Evolutionary conservation across 2,888 invertebrate species (phyloP).

Genomic region (Zelleria hepariella): DNA sequence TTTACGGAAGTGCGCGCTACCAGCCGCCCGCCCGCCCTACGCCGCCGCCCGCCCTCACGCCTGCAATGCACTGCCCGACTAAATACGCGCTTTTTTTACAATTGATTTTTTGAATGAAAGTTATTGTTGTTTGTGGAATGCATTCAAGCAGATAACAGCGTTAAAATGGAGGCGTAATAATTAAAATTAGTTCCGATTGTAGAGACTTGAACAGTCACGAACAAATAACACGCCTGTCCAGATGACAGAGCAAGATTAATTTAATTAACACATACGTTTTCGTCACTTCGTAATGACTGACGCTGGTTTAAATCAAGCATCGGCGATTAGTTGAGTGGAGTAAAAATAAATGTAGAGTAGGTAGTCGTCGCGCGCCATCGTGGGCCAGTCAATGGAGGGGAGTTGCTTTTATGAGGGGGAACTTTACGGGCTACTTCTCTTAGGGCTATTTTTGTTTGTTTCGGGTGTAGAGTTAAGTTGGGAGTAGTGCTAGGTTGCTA

Average conservation of each 20-base stretch:
- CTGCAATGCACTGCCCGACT: slow-evolving; percentile 7
- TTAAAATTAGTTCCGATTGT: not conserved
- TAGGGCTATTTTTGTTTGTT: not conserved
- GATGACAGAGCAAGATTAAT: not conserved
- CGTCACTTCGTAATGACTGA: not conserved
- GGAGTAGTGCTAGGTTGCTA: slow-evolving; percentile 34
- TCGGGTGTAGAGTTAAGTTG: not conserved
- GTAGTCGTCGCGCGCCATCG: not conserved
- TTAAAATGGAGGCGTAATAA: not conserved
- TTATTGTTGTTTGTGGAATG: not conserved
- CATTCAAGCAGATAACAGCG: not conserved
- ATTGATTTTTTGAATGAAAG: not conserved
- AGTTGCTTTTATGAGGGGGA: not conserved
- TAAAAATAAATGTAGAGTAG: slow-evolving; percentile 4
- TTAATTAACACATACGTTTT: not conserved
- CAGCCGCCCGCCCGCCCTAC: slow-evolving; percentile 29
- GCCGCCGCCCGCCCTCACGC: slow-evolving; percentile 15
- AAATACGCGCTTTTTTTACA: not conserved
- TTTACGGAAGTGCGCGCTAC: slow-evolving; percentile 21
- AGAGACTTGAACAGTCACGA: not conserved
- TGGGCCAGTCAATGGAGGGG: not conserved
- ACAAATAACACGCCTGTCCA: not conserved
- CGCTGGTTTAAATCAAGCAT: not conserved
- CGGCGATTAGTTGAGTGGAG: slow-evolving; percentile 4
- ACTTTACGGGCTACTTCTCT: not conserved